A percentile compares a stretch with the other conserved stretches of the same genome.
These are phyloP conservation scores for Aphaenogaster ashmeadi DNA, from an alignment of 1,140 invertebrate genomes.

Conservation along the genomic window DNA sequence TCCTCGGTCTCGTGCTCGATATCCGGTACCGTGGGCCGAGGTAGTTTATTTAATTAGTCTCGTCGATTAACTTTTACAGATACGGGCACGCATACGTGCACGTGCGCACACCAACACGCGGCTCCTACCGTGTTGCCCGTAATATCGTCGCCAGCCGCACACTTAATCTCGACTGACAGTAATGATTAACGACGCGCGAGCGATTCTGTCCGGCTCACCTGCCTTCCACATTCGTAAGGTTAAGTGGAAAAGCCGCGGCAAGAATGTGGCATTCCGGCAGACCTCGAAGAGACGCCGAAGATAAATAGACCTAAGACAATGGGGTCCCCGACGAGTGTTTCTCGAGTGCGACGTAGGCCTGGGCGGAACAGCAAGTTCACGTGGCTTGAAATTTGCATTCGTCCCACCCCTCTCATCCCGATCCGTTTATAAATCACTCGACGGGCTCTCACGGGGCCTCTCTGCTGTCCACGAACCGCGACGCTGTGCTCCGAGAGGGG, in stretches of 20 bases:
- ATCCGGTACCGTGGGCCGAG: slow-evolving; percentile 45
- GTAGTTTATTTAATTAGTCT: slow-evolving; percentile 74
- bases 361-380: slow-evolving; percentile 75
- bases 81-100: neutral
- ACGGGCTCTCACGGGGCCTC: slow-evolving; percentile 42
- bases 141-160: slow-evolving; percentile 70
- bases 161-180: slow-evolving; percentile 72
- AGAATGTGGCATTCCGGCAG: slow-evolving; percentile 68
- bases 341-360: slow-evolving; percentile 57
- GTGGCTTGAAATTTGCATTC: slow-evolving; percentile 81
- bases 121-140: slow-evolving; percentile 66
- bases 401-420: slow-evolving; percentile 66
- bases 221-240: slow-evolving; percentile 67
- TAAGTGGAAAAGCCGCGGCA: slow-evolving; percentile 70
- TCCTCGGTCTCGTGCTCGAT: slow-evolving; percentile 60
- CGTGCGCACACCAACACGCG: neutral
- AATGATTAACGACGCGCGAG: slow-evolving; percentile 75
- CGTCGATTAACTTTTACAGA: slow-evolving; percentile 71
- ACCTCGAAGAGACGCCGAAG: slow-evolving; percentile 66
- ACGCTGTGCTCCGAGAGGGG: slow-evolving; percentile 11
- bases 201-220: slow-evolving; percentile 67
- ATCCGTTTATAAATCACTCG: slow-evolving; percentile 81
- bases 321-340: slow-evolving; percentile 55
- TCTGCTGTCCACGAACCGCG: slow-evolving; percentile 55
- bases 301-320: slow-evolving; percentile 82